Base-by-base conservation (phyloP, 2,888 invertebrate species). In the Aleiodes leptofemur region DNA sequence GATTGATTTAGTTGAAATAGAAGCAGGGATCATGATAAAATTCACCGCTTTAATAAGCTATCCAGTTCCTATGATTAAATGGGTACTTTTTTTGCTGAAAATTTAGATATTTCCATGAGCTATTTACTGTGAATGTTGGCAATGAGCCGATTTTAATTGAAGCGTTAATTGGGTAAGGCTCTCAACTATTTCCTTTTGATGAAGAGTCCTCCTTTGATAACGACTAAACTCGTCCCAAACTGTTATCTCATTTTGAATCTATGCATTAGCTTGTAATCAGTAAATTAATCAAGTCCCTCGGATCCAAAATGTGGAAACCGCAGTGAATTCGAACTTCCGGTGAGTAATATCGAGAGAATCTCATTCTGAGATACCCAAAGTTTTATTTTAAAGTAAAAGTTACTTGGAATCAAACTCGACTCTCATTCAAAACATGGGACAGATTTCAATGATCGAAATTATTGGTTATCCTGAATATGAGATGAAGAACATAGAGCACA, bases 91-190 rank as follows among this genome's bases (percentile, higher is more conserved):
- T 29, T 48, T 48, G 34, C 23, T 43, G 11, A 34, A 43, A 64
- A 64, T 16, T 23, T 9, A 1, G 16, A n/a, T 43, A 11, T 48
- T 43, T 38, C 43, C 64, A 2, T 11, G 14, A 38, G 56, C 14
- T 69, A 31, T 70, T 53, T 34, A 57, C 53, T 64, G 51, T 29
- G 64, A 53, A 68, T 23, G 59, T 56, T 69, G 74, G 70, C 64
- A 57, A 34, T 34, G 66, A 70, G 71, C 64, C 76, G 73, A 87
- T 88, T 88, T 69, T 87, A 87, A 88, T 88, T 87, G 87, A 88
- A 85, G 86, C 86, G 86, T 87, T 88, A 88, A 88, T 88, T 88
- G 88, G 86, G 87, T 87, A 87, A 87, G 86, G 85, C 87, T 87
- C 88, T 87, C 80, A 79, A 76, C 82, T 83, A 84, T 86, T 87